These are phyloP conservation scores for Apeira syringaria DNA, from an alignment of 2,888 invertebrate species.

Conservation along the genomic window DNA sequence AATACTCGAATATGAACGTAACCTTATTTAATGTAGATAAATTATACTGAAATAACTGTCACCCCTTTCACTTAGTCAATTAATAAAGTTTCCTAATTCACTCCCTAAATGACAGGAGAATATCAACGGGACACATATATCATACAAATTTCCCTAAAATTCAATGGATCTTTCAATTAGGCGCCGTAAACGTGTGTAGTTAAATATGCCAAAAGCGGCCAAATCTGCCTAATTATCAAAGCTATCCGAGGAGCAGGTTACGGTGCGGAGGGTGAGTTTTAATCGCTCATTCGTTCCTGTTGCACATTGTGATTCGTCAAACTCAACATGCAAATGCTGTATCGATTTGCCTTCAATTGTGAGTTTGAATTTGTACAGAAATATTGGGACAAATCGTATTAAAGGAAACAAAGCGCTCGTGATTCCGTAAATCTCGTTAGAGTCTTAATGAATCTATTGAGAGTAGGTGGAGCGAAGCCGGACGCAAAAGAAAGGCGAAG, in stretches of 20 bases:
- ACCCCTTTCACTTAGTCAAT: slow-evolving; percentile 10
- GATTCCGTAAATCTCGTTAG: slow-evolving; percentile 80
- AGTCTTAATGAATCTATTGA: slow-evolving; percentile 82
- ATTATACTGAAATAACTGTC: background rate
- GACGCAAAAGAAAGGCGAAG: slow-evolving; percentile 58
- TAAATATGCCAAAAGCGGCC: slow-evolving; percentile 33
- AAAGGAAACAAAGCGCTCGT: slow-evolving; percentile 75
- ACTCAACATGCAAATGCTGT: slow-evolving; percentile 43
- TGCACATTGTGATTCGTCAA: slow-evolving; percentile 38
- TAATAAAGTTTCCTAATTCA: slow-evolving; percentile 19
- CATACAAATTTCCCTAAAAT: slow-evolving; percentile 14
- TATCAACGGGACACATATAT: slow-evolving; percentile 20
- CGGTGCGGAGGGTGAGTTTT: slow-evolving; percentile 53
- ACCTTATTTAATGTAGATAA: too few species aligned
- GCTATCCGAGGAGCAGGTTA: slow-evolving; percentile 46
- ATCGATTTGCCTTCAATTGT: slow-evolving; percentile 41
- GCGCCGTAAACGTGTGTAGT: slow-evolving; percentile 21
- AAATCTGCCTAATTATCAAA: slow-evolving; percentile 52
- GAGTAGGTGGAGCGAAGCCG: slow-evolving; percentile 69
- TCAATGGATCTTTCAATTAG: slow-evolving; percentile 22
- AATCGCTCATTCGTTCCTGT: slow-evolving; percentile 39
- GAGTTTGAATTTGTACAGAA: slow-evolving; percentile 27
- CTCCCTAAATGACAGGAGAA: slow-evolving; percentile 13
- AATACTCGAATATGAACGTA: too few species aligned
- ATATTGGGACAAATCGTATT: slow-evolving; percentile 70